A percentile compares a stretch with the other conserved stretches of the same genome.
Conservation (phyloP, 2,113 vertebrate genomes). For the Dromaius novaehollandiae region DNA sequence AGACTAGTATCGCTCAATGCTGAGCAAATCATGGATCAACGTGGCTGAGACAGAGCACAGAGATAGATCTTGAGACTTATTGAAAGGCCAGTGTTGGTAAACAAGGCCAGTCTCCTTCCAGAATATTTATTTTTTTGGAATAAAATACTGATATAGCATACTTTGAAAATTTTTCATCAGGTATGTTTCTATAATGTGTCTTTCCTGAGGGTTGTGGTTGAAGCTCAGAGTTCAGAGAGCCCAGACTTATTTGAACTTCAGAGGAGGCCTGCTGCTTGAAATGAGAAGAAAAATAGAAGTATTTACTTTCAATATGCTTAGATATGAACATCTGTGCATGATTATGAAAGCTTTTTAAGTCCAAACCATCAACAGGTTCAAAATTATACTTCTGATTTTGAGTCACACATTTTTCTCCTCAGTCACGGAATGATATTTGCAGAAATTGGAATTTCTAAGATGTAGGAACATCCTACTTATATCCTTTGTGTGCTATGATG, state of each 20-base stretch:
- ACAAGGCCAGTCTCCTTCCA: neutral
- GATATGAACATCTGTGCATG: neutral
- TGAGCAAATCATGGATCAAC: neutral
- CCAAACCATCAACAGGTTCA: neutral
- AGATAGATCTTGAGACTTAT: neutral
- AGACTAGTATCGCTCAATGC: neutral
- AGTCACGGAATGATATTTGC: neutral
- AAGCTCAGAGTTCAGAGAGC: neutral
- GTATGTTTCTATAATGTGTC: neutral
- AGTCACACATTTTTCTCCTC: neutral
- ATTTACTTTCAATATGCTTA: neutral
- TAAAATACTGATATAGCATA: neutral
- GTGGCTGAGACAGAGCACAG: neutral
- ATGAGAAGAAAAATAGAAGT: neutral
- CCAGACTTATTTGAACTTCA: neutral
- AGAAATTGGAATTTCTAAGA: neutral
- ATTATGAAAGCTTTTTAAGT: neutral
- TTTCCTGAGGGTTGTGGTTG: neutral
- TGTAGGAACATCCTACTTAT: neutral
- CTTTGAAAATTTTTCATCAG: neutral
- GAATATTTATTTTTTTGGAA: neutral
- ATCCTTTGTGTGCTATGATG: neutral
- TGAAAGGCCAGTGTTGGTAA: neutral
- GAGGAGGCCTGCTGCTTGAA: too few relatives aligned
- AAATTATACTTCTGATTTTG: neutral